Evolutionary conservation across 64 coral and sea anemone genomes (phyloP).

Genomic region (Dendronephthya gigantea): DNA sequence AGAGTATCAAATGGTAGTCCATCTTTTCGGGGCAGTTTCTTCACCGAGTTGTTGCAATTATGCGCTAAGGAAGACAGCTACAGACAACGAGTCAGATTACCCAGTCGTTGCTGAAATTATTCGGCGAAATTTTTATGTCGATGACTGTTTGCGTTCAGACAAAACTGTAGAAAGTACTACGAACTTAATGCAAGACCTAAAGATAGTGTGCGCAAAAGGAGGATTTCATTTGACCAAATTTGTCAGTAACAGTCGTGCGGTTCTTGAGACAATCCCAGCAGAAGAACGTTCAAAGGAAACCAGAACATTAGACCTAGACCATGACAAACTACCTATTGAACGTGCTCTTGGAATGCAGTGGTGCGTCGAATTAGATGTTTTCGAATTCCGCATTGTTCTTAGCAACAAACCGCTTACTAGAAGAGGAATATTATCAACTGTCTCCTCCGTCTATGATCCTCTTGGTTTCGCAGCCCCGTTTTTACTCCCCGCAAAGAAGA

Average conservation of each 20-base stretch:
- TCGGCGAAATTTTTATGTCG: constrained; percentile 10
- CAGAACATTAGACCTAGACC: neutral
- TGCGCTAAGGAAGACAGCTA: neutral
- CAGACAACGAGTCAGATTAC: constrained; percentile 1
- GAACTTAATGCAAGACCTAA: neutral
- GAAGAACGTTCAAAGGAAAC: constrained; percentile 7
- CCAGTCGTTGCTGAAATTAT: too few species aligned
- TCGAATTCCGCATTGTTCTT: neutral
- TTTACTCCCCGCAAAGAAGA: constrained; percentile 4
- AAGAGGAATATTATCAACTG: constrained; percentile 11
- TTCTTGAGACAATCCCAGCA: neutral
- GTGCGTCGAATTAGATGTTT: constrained; percentile 9
- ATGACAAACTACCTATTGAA: neutral
- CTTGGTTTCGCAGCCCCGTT: constrained; percentile 4
- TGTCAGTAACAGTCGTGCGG: constrained; percentile 4
- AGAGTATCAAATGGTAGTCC: constrained; percentile 11
- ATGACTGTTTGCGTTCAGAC: constrained; percentile 15
- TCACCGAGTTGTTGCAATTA: constrained; percentile 14
- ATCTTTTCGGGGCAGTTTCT: constrained; percentile 2
- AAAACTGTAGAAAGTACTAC: neutral
- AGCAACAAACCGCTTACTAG: neutral
- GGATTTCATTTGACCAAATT: constrained; percentile 15
- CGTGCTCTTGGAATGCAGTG: too few species aligned
- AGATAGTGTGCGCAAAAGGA: neutral
- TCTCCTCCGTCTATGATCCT: constrained; percentile 15